Evolutionary conservation across 2,797 vertebrate genomes (phyloP), one percentile per base, ranked within the genome.

Genomic region (Micropoecilia bifurca): DNA sequence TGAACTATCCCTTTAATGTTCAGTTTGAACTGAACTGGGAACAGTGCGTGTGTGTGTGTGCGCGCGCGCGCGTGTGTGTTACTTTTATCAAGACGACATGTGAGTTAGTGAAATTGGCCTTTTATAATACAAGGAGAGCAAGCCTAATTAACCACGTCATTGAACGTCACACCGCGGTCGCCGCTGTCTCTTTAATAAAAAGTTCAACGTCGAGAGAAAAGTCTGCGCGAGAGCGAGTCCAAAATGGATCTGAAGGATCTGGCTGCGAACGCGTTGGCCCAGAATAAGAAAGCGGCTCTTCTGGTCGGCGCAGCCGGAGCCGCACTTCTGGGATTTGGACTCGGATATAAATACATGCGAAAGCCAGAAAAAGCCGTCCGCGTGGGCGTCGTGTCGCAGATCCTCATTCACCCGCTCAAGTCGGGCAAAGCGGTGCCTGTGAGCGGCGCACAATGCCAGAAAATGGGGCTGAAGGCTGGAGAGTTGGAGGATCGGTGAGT

Each of bases 381-480:
- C 0, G 97, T 98, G 5, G 98, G 97, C 71, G 96, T 96, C 0
- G 97, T 98, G 85, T 92, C 97, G 7, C 86, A 95, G 79, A 89
- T 99, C 12, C 92, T 97, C 73, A 90, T 99, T 76, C 95, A 98
- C 92, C 97, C 98, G 0, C 81, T 99, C 48, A 99, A 99, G 83
- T 99, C 98, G 0, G 98, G 97, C 46, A 96, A 88, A 79, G 96
- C 95, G 0, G 63, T 96, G 80, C 71, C 93, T 0, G 96, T 98
- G 87, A 68, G 81, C 12, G 83, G 84, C 2, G 97, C 97, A 0
- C 93, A 97, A 53, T 97, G 96, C 85, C 92, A 93, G 8, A 73
- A 89, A 1, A 16, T 96, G 75, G 98, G 98, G 0, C 81, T 99
- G 73, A 96, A 92, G 87, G 90, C 90, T n/a, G 97, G 97, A 13